Conservation (phyloP, 2,113 vertebrate species). For the Prunella fulvescens region DNA sequence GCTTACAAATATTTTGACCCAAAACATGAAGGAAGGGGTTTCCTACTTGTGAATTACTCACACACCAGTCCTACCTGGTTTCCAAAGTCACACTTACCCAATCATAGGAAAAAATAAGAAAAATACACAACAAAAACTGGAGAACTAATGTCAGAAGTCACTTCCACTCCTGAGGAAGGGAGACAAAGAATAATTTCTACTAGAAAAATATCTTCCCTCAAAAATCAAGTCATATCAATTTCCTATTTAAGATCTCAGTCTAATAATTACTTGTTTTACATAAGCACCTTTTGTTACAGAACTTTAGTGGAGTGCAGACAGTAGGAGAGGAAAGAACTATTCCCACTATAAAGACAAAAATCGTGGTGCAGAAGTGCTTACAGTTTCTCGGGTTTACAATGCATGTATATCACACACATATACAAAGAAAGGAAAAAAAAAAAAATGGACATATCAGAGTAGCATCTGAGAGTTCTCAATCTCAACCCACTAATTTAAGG, state of each 20-base stretch:
- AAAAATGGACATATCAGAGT: not conserved
- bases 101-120: not conserved
- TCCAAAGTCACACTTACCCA: not conserved
- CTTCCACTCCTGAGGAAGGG: not conserved
- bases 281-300: not conserved
- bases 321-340: not conserved
- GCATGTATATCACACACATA: not conserved
- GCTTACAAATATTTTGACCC: not conserved
- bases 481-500: not conserved
- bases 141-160: not conserved
- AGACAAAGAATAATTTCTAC: not conserved
- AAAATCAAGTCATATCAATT: not conserved
- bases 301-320: not conserved
- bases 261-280: not conserved
- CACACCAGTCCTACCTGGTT: not conserved
- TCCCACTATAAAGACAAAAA: not conserved
- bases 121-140: not conserved
- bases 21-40: not conserved
- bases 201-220: not conserved
- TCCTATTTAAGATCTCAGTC: not conserved
- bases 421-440: not conserved
- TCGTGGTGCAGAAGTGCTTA: not conserved
- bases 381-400: not conserved
- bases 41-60: not conserved
- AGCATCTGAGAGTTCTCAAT: conserved; percentile 4